Conservation (phyloP, 2,113 vertebrate genomes). For the Origma solitaria region DNA sequence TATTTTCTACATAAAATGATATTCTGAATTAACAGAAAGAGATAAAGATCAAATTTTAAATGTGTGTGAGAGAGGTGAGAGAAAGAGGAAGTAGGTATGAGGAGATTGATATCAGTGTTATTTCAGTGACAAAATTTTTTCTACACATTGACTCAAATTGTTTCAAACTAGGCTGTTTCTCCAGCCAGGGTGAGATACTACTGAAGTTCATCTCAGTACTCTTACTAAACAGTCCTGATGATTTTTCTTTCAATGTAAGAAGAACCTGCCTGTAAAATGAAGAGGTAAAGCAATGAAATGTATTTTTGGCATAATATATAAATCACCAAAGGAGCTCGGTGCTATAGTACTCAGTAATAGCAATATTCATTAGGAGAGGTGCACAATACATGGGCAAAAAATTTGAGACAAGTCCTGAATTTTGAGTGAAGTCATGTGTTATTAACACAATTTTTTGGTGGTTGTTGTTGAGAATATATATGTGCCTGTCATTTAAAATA, state of each 20-base stretch:
- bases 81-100: background rate
- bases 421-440: background rate
- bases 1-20: background rate
- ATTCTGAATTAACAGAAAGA: background rate
- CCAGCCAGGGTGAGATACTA: background rate
- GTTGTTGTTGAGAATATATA: background rate
- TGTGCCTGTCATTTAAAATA: background rate
- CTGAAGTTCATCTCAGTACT: background rate
- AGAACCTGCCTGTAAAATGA: background rate
- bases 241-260: background rate
- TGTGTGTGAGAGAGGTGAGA: background rate
- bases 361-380: background rate
- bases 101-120: background rate
- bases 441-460: fast-evolving
- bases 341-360: background rate
- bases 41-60: background rate
- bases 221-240: background rate
- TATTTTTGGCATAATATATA: background rate
- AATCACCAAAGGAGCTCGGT: background rate
- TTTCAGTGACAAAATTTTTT: background rate
- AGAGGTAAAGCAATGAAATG: background rate
- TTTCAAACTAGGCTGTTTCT: background rate
- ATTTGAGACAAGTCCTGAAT: background rate
- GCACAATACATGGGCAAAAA: background rate
- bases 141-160: background rate